Evolutionary conservation across 2,113 vertebrate genomes (phyloP).

Genomic region (Tyrannus savana): DNA sequence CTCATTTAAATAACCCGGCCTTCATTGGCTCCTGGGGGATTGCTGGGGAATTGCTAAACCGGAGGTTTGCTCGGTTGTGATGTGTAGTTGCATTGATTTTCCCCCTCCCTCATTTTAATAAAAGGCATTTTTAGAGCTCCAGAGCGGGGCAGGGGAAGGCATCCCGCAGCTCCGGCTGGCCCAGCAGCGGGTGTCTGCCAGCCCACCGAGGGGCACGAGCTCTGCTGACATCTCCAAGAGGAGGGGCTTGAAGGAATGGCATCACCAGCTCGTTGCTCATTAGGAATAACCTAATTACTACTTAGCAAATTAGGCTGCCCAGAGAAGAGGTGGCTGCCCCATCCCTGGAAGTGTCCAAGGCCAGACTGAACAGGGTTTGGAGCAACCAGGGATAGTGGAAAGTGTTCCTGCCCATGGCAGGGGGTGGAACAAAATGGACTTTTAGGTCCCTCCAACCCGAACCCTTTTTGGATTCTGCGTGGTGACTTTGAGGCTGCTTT

Average conservation of each 20-base stretch:
- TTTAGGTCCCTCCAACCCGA: not conserved
- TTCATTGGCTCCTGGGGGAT: conserved; percentile 9
- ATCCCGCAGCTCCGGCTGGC: not conserved
- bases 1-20: conserved; percentile 43
- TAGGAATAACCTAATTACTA: not conserved
- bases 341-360: not conserved
- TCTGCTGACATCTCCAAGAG: not conserved
- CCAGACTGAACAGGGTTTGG: not conserved
- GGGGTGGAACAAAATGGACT: not conserved
- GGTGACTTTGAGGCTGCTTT: not conserved
- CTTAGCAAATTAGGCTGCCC: not conserved
- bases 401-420: not conserved
- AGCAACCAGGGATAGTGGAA: fast-evolving
- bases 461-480: not conserved
- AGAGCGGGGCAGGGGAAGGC: not conserved
- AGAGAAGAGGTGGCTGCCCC: not conserved
- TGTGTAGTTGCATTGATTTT: not conserved
- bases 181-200: not conserved
- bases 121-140: not conserved
- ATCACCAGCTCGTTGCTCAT: not conserved
- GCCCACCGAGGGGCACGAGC: not conserved
- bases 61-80: not conserved
- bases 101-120: not conserved
- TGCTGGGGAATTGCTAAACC: not conserved
- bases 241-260: fast-evolving